These are phyloP conservation scores for Tragelaphus strepsiceros DNA, from an alignment of 2,113 vertebrate species.

Conservation along the genomic window DNA sequence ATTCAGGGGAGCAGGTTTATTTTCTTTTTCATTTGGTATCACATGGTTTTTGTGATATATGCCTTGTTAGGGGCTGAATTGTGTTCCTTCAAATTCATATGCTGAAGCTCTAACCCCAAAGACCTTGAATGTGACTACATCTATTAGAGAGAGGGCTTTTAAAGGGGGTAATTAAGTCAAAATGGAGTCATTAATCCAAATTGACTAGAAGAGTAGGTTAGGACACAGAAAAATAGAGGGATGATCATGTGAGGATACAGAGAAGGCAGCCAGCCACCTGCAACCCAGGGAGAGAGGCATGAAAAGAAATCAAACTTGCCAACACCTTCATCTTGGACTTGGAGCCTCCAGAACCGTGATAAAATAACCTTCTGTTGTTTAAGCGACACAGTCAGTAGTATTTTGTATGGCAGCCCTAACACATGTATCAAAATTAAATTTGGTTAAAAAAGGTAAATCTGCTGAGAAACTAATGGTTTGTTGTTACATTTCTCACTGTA, in stretches of 20 bases:
- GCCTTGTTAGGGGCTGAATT: not conserved
- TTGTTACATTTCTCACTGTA: not conserved
- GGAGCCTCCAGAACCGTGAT: not conserved
- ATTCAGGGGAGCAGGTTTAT: not conserved
- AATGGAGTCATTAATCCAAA: not conserved
- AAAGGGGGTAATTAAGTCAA: not conserved
- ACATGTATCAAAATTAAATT: constrained; percentile 1
- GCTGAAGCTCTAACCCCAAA: not conserved
- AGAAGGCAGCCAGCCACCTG: not conserved
- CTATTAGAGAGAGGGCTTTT: not conserved
- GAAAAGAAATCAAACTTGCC: not conserved
- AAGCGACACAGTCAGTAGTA: not conserved
- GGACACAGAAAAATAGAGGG: not conserved
- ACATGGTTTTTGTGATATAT: not conserved
- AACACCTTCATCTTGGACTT: not conserved
- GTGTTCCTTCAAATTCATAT: not conserved
- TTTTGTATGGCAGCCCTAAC: not conserved
- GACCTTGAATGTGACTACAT: not conserved
- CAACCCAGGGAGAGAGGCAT: not conserved
- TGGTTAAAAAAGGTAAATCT: not conserved
- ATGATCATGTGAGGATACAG: not conserved
- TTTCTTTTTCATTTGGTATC: not conserved
- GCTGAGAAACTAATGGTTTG: not conserved
- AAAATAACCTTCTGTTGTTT: not conserved
- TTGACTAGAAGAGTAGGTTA: not conserved